These are phyloP conservation scores for Dendrocincla tyrannina DNA, from an alignment of 2,797 vertebrate species.

Conservation along the genomic window DNA sequence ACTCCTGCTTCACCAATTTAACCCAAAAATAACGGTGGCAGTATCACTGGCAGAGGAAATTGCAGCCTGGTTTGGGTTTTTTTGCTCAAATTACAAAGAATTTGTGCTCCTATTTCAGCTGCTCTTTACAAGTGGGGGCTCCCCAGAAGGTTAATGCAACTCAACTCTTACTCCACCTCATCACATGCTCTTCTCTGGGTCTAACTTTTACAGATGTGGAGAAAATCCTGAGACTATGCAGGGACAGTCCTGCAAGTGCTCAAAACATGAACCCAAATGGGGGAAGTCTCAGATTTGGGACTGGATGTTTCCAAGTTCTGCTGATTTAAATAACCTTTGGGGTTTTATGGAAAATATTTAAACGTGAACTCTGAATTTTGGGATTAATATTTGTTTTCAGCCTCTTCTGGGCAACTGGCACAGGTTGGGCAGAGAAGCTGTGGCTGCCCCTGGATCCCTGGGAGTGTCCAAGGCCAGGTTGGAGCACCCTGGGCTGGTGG, in stretches of 20 bases:
- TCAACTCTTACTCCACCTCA: neutral
- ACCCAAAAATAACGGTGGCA: constrained; percentile 16
- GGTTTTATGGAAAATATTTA: neutral
- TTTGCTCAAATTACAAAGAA: neutral
- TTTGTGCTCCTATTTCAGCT: neutral
- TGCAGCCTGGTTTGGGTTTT: neutral
- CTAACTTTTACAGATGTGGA: rapidly evolving
- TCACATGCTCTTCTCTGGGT: neutral
- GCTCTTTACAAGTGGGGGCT: neutral
- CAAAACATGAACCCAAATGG: rapidly evolving
- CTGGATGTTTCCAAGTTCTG: neutral
- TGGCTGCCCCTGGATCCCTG: neutral
- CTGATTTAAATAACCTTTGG: neutral
- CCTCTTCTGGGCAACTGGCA: neutral
- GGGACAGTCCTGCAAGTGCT: neutral
- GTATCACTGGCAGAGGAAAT: neutral
- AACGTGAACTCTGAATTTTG: neutral
- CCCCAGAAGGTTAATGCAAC: neutral
- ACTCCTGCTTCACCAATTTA: constrained; percentile 22
- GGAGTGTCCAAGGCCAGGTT: neutral
- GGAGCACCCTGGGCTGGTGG: neutral
- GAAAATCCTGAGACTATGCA: neutral
- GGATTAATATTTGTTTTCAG: neutral
- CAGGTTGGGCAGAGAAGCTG: neutral
- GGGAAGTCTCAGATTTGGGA: neutral